Evolutionary conservation across 2,888 invertebrate genomes (phyloP), one percentile per base, ranked within the genome.

Genomic region (Lottia gigantea): DNA sequence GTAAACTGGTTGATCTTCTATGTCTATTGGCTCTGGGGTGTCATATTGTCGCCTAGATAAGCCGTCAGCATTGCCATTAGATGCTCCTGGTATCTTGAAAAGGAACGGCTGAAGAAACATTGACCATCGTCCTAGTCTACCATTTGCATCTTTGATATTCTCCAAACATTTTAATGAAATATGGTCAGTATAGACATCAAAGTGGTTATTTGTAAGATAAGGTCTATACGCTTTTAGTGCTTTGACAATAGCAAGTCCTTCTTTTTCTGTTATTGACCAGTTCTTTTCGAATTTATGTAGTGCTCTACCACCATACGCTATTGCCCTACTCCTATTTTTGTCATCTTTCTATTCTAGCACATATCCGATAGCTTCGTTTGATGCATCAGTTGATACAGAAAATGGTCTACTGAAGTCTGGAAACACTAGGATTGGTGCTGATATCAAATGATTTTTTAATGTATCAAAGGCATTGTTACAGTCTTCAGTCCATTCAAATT

Each of bases 171-270:
- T 71, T 0, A 78, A 68, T 23, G 74, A 70, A 14, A 66, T 68
- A 64, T 80, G 77, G 67, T 81, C 78, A 11, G 80, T 80, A 47
- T 69, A 62, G 11, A 76, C 73, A 7, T 66, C 69, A 64, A 80
- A 80, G 3, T 72, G 46, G 8, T 67, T 68, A 47, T 72, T 49
- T 23, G 75, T 64, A 7, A 80, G 68, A 64, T 74, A 80, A 25
- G 70, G 66, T 11, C 70, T 68, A 63, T 74, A 79, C 11, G 71
- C 63, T 61, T 73, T 72, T 12, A 80, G 69, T 25, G 76, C 78
- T 62, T 75, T 72, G 1, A 78, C 26, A 14, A 78, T 46, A 11
- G 78, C 78, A 45, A 78, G 62, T 25, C 73, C 70, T 69, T 78
- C 78, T 62, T 70, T 71, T 47, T 80, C 74, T 14, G 76, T 71